Base-by-base conservation (phyloP, 2,888 invertebrate species). In the Nomada fabriciana region DNA sequence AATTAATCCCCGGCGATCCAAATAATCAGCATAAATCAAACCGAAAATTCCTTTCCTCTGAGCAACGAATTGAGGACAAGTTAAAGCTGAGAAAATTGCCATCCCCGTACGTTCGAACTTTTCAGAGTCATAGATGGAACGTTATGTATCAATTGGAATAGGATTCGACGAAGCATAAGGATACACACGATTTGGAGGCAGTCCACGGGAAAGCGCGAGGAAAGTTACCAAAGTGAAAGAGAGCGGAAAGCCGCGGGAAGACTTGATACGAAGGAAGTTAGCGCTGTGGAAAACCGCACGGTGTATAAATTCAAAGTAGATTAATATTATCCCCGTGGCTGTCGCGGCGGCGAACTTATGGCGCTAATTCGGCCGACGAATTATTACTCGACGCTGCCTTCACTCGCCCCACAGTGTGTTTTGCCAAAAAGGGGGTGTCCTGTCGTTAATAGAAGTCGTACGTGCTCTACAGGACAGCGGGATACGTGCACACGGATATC, bases 271-370 rank as follows among this genome's bases (percentile, higher is more conserved):
- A 63, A 73, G 70, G 68, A 80, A 80, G 79, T 76, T 67, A 70
- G 0, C 64, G 52, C 61, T 72, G 83, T 69, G 84, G 84, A 83
- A 83, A 80, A 88, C 86, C 89, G 84, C 89, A 76, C 77, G 78
- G 87, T 89, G 85, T 91, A 93, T 93, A 93, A 93, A 93, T 93
- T 93, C 91, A 92, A 91, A 93, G 93, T 93, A 93, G 93, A 93
- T 93, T 93, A 93, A 93, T 93, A 93, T 93, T 93, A 92, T 93
- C 91, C 89, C 91, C 91, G 91, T 85, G 90, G 86, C 91, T 92
- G 93, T 92, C 92, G 88, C 89, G 89, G 89, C 89, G 90, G 88
- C 86, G 89, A 92, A 93, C 93, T 93, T 93, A 93, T 92, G 93
- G 92, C 89, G 93, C 93, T 93, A 93, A 93, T 93, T 93, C 93